Evolutionary conservation across 2,888 invertebrate genomes (phyloP), one percentile per base, ranked within the genome.

Genomic region (Holacanthella duospinosa): DNA sequence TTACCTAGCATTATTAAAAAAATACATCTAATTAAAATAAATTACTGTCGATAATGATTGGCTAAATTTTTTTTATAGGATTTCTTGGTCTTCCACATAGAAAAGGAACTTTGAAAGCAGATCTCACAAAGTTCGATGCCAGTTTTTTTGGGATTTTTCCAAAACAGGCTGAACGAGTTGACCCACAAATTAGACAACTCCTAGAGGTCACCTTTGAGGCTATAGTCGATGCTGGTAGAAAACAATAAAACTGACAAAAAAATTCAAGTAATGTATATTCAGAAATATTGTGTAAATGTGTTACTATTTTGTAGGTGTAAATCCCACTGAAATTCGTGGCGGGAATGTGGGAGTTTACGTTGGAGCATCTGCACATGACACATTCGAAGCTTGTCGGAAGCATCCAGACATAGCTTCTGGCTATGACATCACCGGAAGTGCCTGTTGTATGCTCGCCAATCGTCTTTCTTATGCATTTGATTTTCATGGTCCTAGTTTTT

Each of bases 111-210:
- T 25, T 59, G 6, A 59, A 59, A 59, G 29, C 58, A 19, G 59
- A 59, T 27, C n/a, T 59, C 4, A 44, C 21, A 68, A 87, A 87
- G 74, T 89, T 89, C 74, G 88, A 88, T 75, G 86, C 87, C 0
- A 83, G 84, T 0, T 87, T 87, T 77, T 88, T 88, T 75, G 86
- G 86, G 0, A 83, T 87, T 27, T 85, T 86, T 72, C 85, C 84
- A 70, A 86, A 86, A 70, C 87, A 88, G 75, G 86, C 86, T 0
- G 85, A 87, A 72, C 84, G 84, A 59, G 84, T 88, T 83, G 87
- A 89, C 75, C 88, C 88, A 0, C 87, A 87, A 81, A 85, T 88
- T 71, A 81, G 63, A 26, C 56, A 89, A 64, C 77, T 91, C 59
- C 79, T 90, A 69, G 92, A 88, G 77, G 21, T 21, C 19, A 48